phyloP scores from a whole-genome alignment of 2,888 invertebrate species.

The Acrocera orbiculus region DNA sequence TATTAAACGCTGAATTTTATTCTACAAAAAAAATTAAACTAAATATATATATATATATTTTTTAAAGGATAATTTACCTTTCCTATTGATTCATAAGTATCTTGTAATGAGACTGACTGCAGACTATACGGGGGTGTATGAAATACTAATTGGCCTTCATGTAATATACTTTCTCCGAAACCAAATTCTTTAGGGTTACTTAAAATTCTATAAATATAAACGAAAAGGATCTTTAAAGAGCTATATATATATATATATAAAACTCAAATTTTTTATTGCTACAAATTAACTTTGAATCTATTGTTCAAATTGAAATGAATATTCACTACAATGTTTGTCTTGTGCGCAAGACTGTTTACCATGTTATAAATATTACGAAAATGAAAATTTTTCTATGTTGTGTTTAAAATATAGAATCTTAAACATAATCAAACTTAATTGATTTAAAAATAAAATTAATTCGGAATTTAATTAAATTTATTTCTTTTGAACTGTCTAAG shows the following conservation, averaged over 20 bases:
- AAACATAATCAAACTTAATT: too few species aligned
- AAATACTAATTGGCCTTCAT: conserved; percentile 71
- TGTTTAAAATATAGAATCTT: too few species aligned
- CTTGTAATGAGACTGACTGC: conserved; percentile 57
- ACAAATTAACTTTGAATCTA: not conserved
- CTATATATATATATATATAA: not conserved
- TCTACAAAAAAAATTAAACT: not conserved
- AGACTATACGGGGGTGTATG: conserved; percentile 77
- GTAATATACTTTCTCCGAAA: conserved; percentile 85
- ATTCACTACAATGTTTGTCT: too few species aligned
- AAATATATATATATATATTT: not conserved
- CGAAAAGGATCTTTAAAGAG: not conserved
- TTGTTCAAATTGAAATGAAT: too few species aligned
- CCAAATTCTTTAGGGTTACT: conserved; percentile 68
- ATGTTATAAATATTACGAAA: too few species aligned
- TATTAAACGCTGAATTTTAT: not conserved
- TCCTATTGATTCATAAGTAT: conserved; percentile 32
- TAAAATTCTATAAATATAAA: conserved; percentile 38
- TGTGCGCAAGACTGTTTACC: too few species aligned
- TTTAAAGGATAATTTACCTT: conserved; percentile 1
- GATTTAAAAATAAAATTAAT: too few species aligned
- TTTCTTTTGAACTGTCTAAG: too few species aligned
- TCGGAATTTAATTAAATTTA: too few species aligned
- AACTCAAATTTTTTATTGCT: not conserved
- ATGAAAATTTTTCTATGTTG: too few species aligned